These are phyloP conservation scores for Nannobrachium achirus DNA, from an alignment of 2,113 vertebrate genomes.

Conservation along the genomic window DNA sequence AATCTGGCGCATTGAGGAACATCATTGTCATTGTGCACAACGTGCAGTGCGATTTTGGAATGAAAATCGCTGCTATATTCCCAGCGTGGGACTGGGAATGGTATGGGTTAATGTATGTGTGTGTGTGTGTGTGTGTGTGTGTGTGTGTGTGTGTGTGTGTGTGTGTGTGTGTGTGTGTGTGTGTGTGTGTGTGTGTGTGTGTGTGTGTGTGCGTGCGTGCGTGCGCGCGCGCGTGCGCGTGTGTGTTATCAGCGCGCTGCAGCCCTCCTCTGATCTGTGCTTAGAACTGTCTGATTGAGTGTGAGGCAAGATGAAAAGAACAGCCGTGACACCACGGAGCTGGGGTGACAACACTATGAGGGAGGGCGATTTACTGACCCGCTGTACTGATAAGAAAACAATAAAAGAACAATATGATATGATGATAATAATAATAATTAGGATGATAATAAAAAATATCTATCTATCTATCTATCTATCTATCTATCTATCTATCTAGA, in stretches of 20 bases:
- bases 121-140: too few relatives aligned
- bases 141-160: too few relatives aligned
- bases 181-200: too few relatives aligned
- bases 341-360: too few relatives aligned
- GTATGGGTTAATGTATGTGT: conserved; percentile 71
- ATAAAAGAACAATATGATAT: not conserved
- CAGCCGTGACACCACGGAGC: conserved; percentile 47
- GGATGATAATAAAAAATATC: conserved; percentile 5
- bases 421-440: conserved; percentile 7
- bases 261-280: conserved; percentile 72
- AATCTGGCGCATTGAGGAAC: too few relatives aligned
- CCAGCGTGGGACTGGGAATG: conserved; percentile 47
- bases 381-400: conserved; percentile 4
- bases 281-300: conserved; percentile 63
- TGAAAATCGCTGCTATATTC: not conserved
- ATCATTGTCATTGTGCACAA: too few relatives aligned
- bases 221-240: too few relatives aligned
- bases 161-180: too few relatives aligned
- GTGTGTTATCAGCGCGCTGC: conserved; percentile 77
- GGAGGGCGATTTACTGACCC: conserved; percentile 37
- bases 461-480: not conserved
- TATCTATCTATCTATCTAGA: not conserved
- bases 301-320: conserved; percentile 62
- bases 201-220: too few relatives aligned
- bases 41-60: too few relatives aligned